These are phyloP conservation scores for Ecdyonurus torrentis DNA, from an alignment of 2,888 invertebrate genomes.

Conservation along the genomic window DNA sequence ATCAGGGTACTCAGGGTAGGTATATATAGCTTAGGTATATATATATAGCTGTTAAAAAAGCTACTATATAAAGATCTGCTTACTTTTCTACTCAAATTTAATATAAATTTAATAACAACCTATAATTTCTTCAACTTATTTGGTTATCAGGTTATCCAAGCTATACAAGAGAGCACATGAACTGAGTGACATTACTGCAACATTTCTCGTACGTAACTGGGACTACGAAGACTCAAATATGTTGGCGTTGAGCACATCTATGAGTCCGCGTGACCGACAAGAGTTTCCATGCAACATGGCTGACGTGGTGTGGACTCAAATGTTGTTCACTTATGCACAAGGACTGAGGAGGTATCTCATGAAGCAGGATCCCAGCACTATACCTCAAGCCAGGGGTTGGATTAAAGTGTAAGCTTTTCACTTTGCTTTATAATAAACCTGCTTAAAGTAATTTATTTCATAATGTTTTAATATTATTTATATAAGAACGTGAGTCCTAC, in stretches of 20 bases:
- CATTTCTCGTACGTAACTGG: neutral
- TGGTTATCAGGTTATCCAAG: neutral
- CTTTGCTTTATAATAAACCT: neutral
- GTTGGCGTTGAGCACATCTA: neutral
- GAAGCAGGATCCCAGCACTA: neutral
- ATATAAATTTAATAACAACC: no score
- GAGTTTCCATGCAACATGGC: neutral
- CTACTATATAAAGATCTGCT: no score
- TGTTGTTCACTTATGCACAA: neutral
- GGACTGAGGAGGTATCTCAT: neutral
- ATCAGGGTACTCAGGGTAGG: no score
- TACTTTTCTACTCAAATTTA: no score
- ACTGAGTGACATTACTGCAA: neutral
- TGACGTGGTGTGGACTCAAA: neutral
- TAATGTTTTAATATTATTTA: neutral
- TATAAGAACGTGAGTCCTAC: neutral
- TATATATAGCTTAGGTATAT: no score
- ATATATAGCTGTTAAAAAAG: no score
- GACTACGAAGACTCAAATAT: neutral
- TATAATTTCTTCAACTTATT: no score
- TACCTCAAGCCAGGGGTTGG: neutral
- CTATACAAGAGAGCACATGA: neutral
- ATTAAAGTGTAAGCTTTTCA: neutral
- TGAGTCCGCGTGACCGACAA: neutral
- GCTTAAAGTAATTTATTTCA: neutral